Evolutionary conservation across 2,113 vertebrate species (phyloP), one percentile per base, ranked within the genome.

Genomic region (Jaculus jaculus): DNA sequence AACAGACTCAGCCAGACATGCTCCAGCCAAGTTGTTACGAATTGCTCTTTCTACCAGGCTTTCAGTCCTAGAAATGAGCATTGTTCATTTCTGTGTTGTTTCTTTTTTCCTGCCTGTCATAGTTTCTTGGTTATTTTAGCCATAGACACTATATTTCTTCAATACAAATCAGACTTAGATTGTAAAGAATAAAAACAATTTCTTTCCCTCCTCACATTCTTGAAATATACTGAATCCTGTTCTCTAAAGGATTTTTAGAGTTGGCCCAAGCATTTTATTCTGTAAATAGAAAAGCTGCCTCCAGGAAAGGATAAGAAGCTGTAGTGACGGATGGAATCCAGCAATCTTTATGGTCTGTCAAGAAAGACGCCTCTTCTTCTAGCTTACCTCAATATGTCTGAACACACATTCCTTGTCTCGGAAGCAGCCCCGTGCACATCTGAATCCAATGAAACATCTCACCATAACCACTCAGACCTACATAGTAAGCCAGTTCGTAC

Each of bases 201-300:
- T 75, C 34, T 72, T 88, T 54, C 10, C 84, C 78, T 58, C 80
- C 92, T 90, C 60, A 78, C 92, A 78, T 87, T 92, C 61, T 79
- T 83, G 1, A 72, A 77, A 26, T 65, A 42, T n/a, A 61, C 39
- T 75, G 12, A 92, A 85, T 79, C 84, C 80, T 84, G 89, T 89
- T 90, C 34, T 72, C n/a, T 37, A 39, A 84, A 87, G 8, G 9
- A 84, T 84, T 74, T 47, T 95, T 54, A 72, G 39, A 87, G 69
- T 78, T 79, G 87, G 28, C 60, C 39, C 28, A 75, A 78, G 2
- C 24, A 20, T 77, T 42, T 93, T 78, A 28, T 83, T 90, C 77
- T 66, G 30, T 39, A 39, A 65, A 24, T 93, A 54, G 79, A 23
- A 61, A 93, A 90, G 87, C 10, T 24, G 30, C 95, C 80, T 5